phyloP scores from a whole-genome alignment of 2,888 invertebrate genomes.

The Chrysolina americana region DNA sequence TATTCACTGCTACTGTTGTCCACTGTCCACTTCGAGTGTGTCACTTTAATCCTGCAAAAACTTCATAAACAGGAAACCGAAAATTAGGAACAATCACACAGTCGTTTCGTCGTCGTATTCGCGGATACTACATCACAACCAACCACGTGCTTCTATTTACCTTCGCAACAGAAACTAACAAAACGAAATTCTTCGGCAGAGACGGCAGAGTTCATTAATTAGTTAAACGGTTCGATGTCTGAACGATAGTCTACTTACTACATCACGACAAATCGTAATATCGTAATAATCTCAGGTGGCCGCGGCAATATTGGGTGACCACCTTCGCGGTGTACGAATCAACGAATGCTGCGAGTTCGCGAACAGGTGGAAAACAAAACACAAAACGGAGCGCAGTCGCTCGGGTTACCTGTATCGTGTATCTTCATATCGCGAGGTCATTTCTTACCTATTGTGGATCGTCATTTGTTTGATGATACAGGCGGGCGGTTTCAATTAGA shows the following conservation, averaged over 20 bases:
- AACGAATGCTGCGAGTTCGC: slow-evolving; percentile 57
- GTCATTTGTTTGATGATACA: slow-evolving; percentile 27
- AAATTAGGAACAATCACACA: slow-evolving; percentile 31
- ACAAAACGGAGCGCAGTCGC: slow-evolving; percentile 59
- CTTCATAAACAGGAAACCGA: slow-evolving; percentile 30
- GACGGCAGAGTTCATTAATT: not conserved
- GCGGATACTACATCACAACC: not conserved
- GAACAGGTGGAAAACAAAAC: slow-evolving; percentile 61
- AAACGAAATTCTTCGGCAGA: not conserved
- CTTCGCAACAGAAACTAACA: slow-evolving; percentile 1
- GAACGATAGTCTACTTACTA: slow-evolving; percentile 8
- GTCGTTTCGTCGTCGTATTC: not conserved
- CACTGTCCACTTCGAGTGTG: not conserved
- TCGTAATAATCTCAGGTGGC: slow-evolving; percentile 27
- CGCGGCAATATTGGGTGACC: slow-evolving; percentile 48
- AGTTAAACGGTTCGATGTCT: slow-evolving; percentile 10
- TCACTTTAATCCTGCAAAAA: slow-evolving; percentile 7
- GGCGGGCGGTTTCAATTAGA: slow-evolving; percentile 18
- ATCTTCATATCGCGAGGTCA: slow-evolving; percentile 61
- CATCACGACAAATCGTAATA: slow-evolving; percentile 10
- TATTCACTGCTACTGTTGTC: slow-evolving; percentile 8
- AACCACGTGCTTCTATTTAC: slow-evolving; percentile 31
- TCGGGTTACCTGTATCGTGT: slow-evolving; percentile 51
- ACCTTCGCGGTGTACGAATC: slow-evolving; percentile 53
- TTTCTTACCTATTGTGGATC: slow-evolving; percentile 58